Evolutionary conservation across 2,113 vertebrate genomes (phyloP).

Genomic region (Chunga burmeisteri): DNA sequence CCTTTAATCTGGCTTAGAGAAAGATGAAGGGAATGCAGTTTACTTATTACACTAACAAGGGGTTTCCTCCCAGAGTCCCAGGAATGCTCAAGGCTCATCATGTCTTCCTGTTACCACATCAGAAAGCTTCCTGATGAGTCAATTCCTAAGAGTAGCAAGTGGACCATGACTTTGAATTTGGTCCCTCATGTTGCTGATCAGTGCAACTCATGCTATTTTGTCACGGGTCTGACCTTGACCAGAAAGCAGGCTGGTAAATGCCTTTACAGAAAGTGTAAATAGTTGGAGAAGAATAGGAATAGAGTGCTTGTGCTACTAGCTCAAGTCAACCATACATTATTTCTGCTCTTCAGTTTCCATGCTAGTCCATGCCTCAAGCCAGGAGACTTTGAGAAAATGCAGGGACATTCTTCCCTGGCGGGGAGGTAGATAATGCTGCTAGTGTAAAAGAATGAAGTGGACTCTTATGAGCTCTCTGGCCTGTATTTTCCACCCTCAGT

Average conservation of each 20-base stretch:
- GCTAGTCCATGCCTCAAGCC: not conserved
- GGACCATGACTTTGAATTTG: not conserved
- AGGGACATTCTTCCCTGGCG: not conserved
- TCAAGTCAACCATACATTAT: not conserved
- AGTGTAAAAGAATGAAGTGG: slow-evolving; percentile 39
- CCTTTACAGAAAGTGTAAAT: not conserved
- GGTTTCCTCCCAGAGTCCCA: not conserved
- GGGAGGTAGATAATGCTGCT: slow-evolving; percentile 6
- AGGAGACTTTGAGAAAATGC: not conserved
- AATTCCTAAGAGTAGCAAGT: not conserved
- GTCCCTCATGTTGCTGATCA: not conserved
- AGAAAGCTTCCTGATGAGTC: not conserved
- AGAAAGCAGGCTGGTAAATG: fast-evolving
- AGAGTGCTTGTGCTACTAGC: not conserved
- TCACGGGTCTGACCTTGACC: not conserved
- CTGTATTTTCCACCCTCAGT: not conserved
- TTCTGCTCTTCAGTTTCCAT: not conserved
- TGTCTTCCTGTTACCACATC: not conserved
- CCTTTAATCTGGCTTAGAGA: not conserved
- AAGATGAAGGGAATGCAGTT: not conserved
- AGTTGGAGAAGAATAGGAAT: not conserved
- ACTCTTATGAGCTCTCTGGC: slow-evolving; percentile 16
- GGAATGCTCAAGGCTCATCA: not conserved
- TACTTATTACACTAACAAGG: not conserved
- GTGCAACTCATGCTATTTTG: not conserved